Base-by-base conservation (phyloP, 2,113 vertebrate species). In the Ceyx cyanopectus region DNA sequence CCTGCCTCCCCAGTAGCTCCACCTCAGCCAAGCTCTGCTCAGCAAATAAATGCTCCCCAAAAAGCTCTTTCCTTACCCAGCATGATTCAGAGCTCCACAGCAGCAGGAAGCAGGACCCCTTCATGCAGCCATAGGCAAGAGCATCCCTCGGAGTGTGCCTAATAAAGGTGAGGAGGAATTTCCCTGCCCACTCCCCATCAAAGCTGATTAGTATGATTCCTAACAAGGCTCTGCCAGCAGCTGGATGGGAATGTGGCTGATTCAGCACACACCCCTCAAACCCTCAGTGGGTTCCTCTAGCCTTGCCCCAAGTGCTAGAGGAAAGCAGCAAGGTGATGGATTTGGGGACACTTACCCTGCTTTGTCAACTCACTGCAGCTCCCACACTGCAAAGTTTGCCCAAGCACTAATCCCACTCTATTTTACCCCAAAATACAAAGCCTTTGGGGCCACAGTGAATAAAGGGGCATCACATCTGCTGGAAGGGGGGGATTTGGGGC, bases 171-270 rank as follows among this genome's bases (percentile, higher is more conserved):
- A 74, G 81, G 24, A 58, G 85, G 48, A 81, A 66, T 34, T 77
- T 32, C 21, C 13, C 60, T 43, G 7, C 62, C 24, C 14, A 7
- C 15, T 69, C 78, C 60, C 53, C 70, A 78, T 45, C 15, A 2
- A 40, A 87, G 78, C 34, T 89, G 13, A 70, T 89, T 26, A 89
- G 51, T 4, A 37, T 22, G 74, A 87, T 10, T 20, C 1, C 32
- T 93, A 62, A 53, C 0, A 19, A 89, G 26, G 8, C 65, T 20
- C 81, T 61, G 56, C 37, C 68, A 53, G 81, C 53, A 54, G 37
- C 84, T 60, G 80, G 48, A 2, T 7, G 50, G 37, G 30, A 32
- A 6, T 1, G 2, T 2, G 0, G 0, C 0, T 5, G 32, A 22
- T 34, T 58, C 40, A n/a, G 37, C 19, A 7, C 37, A 24, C 40